Percentiles rank a stretch among this genome's conserved stretches.
Evolutionary conservation across 64 coral and sea anemone species (phyloP).

Genomic region (Pocillopora verrucosa): DNA sequence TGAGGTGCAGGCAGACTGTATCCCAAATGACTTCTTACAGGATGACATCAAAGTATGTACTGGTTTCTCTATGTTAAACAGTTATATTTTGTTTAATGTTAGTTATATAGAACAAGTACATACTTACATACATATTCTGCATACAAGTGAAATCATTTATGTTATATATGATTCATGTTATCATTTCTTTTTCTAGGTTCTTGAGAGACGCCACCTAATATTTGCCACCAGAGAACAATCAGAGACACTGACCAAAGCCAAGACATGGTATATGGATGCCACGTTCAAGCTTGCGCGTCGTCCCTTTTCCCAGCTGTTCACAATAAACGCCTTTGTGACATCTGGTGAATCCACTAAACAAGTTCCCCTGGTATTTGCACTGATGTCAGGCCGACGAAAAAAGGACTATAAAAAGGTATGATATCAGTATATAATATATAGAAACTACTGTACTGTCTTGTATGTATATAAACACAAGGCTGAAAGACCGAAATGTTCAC

Average conservation of each 20-base stretch:
- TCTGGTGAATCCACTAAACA: background rate
- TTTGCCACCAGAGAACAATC: background rate
- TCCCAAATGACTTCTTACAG: background rate
- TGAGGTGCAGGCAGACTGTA: background rate
- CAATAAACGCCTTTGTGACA: background rate
- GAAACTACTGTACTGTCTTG: background rate
- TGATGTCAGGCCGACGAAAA: constrained; percentile 2
- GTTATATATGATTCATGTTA: too few species aligned
- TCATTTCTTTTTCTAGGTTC: too few species aligned
- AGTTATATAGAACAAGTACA: too few species aligned
- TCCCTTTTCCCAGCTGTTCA: background rate
- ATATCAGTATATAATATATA: background rate
- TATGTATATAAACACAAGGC: too few species aligned
- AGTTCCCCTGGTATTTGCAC: background rate
- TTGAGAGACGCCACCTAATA: background rate
- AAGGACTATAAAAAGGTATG: constrained; percentile 25
- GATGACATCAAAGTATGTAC: too few species aligned
- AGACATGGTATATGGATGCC: background rate
- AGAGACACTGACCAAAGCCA: background rate
- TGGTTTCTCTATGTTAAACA: too few species aligned
- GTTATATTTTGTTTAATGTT: too few species aligned
- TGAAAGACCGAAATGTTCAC: background rate
- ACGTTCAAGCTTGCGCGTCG: background rate
- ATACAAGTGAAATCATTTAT: too few species aligned
- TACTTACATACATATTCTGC: too few species aligned